These are phyloP conservation scores for Malurus cyaneus DNA, from an alignment of 2,113 vertebrate species.

Conservation along the genomic window DNA sequence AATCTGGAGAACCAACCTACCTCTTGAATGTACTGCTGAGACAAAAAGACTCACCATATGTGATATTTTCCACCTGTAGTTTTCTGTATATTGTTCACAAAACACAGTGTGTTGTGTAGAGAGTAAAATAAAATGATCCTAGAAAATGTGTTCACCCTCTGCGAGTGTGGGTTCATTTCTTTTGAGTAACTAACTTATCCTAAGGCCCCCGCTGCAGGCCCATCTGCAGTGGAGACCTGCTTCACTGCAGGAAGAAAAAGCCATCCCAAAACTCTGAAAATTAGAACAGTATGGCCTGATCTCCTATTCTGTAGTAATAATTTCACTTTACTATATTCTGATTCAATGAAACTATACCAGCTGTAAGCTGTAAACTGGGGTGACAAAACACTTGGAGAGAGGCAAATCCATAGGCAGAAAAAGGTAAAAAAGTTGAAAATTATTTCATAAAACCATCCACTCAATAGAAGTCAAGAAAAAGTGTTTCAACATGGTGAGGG, in stretches of 20 bases:
- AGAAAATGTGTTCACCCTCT: background rate
- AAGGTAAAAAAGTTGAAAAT: background rate
- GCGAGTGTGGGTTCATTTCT: background rate
- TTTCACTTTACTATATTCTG: background rate
- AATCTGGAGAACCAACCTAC: background rate
- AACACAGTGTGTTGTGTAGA: background rate
- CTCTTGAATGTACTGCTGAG: background rate
- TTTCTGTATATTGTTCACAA: background rate
- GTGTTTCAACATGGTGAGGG: background rate
- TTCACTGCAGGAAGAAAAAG: background rate
- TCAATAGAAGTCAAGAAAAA: background rate
- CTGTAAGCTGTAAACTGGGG: background rate
- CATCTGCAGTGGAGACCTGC: background rate
- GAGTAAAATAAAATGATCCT: background rate
- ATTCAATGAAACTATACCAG: background rate
- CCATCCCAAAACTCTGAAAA: background rate
- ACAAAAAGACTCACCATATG: background rate
- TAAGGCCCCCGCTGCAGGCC: background rate
- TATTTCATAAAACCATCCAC: background rate
- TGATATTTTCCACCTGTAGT: background rate
- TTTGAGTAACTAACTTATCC: background rate
- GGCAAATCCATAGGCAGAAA: background rate
- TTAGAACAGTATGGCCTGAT: background rate
- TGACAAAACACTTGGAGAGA: background rate
- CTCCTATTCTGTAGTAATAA: background rate